These are phyloP conservation scores for Esox masquinongy DNA, from an alignment of 2,797 vertebrate genomes.

Conservation along the genomic window DNA sequence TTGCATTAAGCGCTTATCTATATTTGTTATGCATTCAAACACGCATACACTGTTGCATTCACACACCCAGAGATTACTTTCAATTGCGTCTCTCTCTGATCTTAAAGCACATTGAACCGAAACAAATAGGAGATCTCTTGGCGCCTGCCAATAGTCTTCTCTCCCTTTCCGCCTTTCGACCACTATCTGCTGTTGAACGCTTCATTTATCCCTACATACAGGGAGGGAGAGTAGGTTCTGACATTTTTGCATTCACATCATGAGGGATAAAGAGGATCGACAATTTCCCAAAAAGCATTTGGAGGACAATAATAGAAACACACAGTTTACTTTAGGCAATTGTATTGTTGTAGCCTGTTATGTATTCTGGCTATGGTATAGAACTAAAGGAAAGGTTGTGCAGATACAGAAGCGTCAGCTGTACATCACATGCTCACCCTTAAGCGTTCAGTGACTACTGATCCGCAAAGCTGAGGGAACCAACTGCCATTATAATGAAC, in stretches of 20 bases:
- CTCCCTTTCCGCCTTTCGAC: not conserved
- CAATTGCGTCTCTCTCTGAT: not conserved
- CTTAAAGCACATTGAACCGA: constrained; percentile 12
- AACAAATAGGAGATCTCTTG: constrained; percentile 17
- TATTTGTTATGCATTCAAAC: not conserved
- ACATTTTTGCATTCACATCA: not conserved
- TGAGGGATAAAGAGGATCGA: not conserved
- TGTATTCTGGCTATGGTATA: not conserved
- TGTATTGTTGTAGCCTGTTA: not conserved
- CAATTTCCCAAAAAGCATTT: not conserved
- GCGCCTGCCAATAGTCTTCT: not conserved
- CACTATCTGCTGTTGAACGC: constrained; percentile 7
- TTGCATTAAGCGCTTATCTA: not conserved
- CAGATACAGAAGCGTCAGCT: not conserved
- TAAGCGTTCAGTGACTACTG: constrained; percentile 3
- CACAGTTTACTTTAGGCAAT: not conserved
- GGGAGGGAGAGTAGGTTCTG: not conserved
- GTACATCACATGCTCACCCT: not conserved
- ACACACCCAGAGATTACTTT: not conserved
- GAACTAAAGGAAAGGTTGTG: not conserved
- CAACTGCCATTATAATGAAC: not conserved
- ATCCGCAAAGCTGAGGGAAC: not conserved
- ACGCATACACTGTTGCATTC: not conserved
- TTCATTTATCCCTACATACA: constrained; percentile 13
- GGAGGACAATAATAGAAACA: not conserved